Conservation (phyloP, 2,888 invertebrate genomes). For the Platycheirus rosarum region DNA sequence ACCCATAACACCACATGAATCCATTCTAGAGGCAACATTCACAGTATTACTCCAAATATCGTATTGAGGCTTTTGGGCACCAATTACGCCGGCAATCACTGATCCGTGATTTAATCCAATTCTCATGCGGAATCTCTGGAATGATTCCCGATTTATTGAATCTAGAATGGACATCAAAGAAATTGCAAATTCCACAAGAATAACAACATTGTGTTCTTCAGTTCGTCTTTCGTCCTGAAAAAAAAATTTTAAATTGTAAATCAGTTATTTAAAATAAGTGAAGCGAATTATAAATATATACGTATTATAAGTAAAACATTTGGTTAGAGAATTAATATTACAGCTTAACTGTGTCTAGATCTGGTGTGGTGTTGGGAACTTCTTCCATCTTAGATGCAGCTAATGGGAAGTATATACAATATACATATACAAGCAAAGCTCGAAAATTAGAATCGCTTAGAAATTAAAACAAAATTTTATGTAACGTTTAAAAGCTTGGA, state of each 20-base stretch:
- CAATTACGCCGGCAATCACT: constrained; percentile 98
- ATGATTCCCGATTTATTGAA: constrained; percentile 97
- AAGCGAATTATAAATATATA: no score
- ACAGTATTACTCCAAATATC: constrained; percentile 99
- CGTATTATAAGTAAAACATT: no score
- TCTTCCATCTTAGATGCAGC: no score
- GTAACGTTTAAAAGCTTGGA: no score
- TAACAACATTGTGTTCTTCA: constrained; percentile 93
- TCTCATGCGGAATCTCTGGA: constrained; percentile 96
- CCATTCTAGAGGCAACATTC: constrained; percentile 98
- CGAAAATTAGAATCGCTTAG: no score
- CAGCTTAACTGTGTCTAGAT: no score
- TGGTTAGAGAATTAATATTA: no score
- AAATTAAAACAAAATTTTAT: no score
- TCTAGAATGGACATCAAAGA: constrained; percentile 96
- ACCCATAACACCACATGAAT: constrained; percentile 96
- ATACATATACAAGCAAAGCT: no score
- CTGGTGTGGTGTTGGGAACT: no score
- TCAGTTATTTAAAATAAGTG: not conserved
- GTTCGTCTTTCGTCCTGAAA: constrained; percentile 88
- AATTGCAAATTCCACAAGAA: constrained; percentile 96
- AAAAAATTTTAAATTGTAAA: constrained; percentile 38
- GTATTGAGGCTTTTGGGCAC: constrained; percentile 98
- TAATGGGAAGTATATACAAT: no score
- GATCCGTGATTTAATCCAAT: constrained; percentile 86